Conservation (phyloP, 2,113 vertebrate genomes). For the Crypturellus undulatus region DNA sequence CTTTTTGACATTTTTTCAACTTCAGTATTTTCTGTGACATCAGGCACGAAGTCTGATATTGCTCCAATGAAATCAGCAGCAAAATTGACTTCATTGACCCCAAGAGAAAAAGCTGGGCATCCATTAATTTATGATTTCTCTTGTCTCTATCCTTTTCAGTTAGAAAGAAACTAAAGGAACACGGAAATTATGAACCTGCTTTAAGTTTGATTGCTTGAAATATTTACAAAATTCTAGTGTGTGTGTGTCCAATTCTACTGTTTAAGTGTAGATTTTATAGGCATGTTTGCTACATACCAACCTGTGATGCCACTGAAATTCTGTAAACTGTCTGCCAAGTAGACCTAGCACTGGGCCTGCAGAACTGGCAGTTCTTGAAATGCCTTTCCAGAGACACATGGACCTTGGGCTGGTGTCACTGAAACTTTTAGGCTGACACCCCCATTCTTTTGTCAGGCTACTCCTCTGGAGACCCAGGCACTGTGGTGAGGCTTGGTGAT, state of each 20-base stretch:
- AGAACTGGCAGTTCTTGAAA: not conserved
- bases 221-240: not conserved
- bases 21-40: not conserved
- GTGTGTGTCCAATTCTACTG: not conserved
- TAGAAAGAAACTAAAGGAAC: not conserved
- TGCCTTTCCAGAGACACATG: fast-evolving
- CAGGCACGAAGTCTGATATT: not conserved
- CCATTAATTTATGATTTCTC: not conserved
- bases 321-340: not conserved
- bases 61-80: not conserved
- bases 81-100: not conserved
- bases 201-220: not conserved
- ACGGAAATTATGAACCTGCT: not conserved
- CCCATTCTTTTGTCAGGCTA: not conserved
- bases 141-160: not conserved
- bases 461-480: not conserved
- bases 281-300: fast-evolving
- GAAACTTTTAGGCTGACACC: fast-evolving
- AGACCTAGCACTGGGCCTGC: not conserved
- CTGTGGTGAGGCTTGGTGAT: not conserved
- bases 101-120: not conserved
- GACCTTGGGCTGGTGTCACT: not conserved
- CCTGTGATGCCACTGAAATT: not conserved
- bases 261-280: not conserved
- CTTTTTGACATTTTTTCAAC: constrained; percentile 40